Conservation (phyloP, 2,113 vertebrate genomes). For the Microcebus jonahi region DNA sequence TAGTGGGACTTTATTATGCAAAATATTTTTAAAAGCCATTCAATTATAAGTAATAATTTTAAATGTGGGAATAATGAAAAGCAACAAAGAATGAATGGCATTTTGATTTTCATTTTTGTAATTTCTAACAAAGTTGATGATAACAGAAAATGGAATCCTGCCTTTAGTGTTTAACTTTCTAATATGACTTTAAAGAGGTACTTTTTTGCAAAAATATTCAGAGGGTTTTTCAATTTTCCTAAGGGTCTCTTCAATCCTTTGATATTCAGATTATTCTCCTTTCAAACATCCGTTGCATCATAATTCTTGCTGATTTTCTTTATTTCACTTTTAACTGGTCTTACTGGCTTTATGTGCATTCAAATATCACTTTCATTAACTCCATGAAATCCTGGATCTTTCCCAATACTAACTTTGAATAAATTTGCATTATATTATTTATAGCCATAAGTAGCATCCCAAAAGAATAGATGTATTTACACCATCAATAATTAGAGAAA, state of each 20-base stretch:
- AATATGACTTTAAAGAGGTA: neutral
- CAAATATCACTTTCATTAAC: neutral
- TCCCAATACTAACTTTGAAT: slow-evolving; percentile 4
- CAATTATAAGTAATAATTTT: neutral
- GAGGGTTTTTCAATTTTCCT: neutral
- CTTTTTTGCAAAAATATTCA: neutral
- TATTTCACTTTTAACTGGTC: neutral
- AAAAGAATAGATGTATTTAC: neutral
- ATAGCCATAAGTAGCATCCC: neutral
- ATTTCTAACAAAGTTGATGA: slow-evolving; percentile 22
- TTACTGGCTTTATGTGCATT: slow-evolving; percentile 23
- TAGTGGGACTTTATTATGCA: slow-evolving; percentile 12
- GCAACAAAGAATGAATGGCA: neutral
- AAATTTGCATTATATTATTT: neutral
- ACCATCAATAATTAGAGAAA: neutral
- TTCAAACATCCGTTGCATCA: neutral
- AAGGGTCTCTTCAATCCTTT: neutral
- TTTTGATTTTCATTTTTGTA: slow-evolving; percentile 42
- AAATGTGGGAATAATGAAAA: slow-evolving; percentile 28
- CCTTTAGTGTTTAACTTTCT: slow-evolving; percentile 22
- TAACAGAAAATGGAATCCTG: neutral
- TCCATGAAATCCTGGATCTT: neutral
- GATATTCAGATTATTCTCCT: slow-evolving; percentile 20
- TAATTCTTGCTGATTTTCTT: slow-evolving; percentile 14
- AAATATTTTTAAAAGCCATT: neutral